Conservation (phyloP, 2,797 vertebrate species). For the Enteromius fasciolatus region DNA sequence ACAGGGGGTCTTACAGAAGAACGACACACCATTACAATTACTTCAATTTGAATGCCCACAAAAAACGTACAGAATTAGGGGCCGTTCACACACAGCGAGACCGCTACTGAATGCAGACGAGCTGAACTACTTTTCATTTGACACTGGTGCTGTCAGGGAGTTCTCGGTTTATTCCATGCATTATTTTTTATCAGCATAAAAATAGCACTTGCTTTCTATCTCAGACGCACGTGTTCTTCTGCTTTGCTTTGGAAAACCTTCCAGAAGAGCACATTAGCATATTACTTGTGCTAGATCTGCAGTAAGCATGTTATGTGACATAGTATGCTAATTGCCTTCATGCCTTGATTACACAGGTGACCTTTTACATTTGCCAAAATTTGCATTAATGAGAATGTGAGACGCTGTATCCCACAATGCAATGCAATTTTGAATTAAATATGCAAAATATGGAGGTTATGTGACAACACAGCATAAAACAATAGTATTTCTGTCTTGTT, state of each 20-base stretch:
- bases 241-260: not conserved
- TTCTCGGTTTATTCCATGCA: not conserved
- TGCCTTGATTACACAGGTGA: not conserved
- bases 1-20: conserved; percentile 18
- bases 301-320: not conserved
- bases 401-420: not conserved
- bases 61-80: conserved; percentile 7
- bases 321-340: not conserved
- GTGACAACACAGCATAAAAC: not conserved
- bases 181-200: not conserved
- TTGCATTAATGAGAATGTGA: not conserved
- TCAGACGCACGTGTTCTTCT: not conserved
- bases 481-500: not conserved
- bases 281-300: not conserved
- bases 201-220: not conserved
- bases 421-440: not conserved
- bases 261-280: not conserved
- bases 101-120: not conserved
- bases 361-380: not conserved
- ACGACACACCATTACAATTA: conserved; percentile 23
- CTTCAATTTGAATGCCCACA: not conserved
- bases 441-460: no score
- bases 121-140: not conserved
- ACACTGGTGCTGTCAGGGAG: not conserved
- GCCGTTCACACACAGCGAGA: not conserved